Evolutionary conservation across 2,888 invertebrate genomes (phyloP).

Genomic region (Volucella inflata): DNA sequence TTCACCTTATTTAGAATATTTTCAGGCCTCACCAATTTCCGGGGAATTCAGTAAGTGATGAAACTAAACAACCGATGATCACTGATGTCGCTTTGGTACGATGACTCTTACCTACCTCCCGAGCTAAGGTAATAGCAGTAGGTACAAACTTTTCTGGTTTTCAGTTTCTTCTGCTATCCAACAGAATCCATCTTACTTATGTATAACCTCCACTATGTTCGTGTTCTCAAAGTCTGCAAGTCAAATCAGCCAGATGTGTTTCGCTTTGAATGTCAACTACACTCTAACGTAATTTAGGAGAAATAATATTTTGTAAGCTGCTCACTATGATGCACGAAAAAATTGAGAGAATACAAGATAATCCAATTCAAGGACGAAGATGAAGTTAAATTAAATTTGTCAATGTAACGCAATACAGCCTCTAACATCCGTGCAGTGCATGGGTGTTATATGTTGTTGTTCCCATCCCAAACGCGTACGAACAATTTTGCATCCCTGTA

Average conservation of each 20-base stretch:
- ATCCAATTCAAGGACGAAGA: neutral
- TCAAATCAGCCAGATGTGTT: conserved; percentile 11
- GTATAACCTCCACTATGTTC: neutral
- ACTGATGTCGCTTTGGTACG: too few species aligned
- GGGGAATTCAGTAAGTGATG: too few species aligned
- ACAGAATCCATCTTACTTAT: neutral
- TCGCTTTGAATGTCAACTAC: conserved; percentile 8
- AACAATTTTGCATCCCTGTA: neutral
- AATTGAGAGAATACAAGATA: neutral
- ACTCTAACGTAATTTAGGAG: neutral
- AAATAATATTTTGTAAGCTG: neutral
- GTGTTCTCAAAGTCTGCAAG: neutral
- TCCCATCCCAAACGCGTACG: neutral
- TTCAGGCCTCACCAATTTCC: too few species aligned
- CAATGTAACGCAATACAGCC: neutral
- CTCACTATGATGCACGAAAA: neutral
- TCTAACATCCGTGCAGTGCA: neutral
- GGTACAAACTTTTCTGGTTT: too few species aligned
- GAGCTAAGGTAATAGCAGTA: too few species aligned
- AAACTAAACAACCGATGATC: too few species aligned
- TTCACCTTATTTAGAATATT: too few species aligned
- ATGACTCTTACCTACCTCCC: too few species aligned
- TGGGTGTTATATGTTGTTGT: too few species aligned
- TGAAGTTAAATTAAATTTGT: conserved; percentile 25
- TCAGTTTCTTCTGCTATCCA: too few species aligned